phyloP scores from a whole-genome alignment of 2,888 invertebrate species.

The Aphidoletes aphidimyza region DNA sequence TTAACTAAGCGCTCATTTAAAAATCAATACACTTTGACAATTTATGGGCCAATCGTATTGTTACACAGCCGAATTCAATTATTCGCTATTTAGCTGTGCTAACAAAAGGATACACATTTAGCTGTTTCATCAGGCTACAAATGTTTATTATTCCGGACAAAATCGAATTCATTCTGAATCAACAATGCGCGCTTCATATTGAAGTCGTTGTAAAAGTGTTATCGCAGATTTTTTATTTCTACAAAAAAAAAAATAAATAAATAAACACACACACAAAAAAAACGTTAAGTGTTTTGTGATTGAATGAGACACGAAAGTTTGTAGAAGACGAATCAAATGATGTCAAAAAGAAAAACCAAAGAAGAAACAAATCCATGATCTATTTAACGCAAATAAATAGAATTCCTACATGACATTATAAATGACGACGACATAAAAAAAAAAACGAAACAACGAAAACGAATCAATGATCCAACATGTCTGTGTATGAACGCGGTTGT shows the following conservation, averaged over 20 bases:
- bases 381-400: slow-evolving; percentile 29
- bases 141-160: not conserved
- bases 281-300: not conserved
- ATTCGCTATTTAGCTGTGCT: not conserved
- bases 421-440: too few species aligned
- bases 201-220: too few species aligned
- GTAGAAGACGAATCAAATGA: not conserved
- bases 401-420: not conserved
- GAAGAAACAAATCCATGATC: not conserved
- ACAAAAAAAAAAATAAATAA: too few species aligned
- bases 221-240: too few species aligned
- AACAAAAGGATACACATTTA: not conserved
- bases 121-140: not conserved
- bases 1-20: not conserved
- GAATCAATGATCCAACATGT: slow-evolving; percentile 4
- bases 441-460: too few species aligned
- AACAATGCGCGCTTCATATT: not conserved
- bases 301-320: not conserved
- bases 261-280: too few species aligned
- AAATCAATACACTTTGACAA: not conserved
- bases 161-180: not conserved
- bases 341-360: slow-evolving; percentile 21
- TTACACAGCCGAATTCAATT: not conserved
- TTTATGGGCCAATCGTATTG: not conserved
- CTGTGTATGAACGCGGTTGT: not conserved